Percentiles rank a stretch among this genome's conserved stretches.
These are phyloP conservation scores for Aphyosemion australe DNA, from an alignment of 2,113 vertebrate genomes.

Conservation along the genomic window DNA sequence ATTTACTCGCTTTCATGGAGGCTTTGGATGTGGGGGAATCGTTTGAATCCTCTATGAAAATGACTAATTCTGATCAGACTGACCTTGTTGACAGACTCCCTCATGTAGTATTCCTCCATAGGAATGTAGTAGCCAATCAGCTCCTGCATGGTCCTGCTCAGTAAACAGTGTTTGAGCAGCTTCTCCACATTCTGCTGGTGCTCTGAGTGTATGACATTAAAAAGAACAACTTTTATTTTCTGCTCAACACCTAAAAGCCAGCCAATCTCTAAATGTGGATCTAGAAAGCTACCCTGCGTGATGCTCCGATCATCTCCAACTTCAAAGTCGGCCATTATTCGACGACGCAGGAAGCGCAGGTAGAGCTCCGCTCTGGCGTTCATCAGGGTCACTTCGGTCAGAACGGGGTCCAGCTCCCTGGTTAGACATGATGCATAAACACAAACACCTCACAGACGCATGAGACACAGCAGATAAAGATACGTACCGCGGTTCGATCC, in stretches of 20 bases:
- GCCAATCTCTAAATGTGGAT: neutral
- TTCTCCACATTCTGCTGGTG: conserved; percentile 93
- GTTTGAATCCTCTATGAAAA: neutral
- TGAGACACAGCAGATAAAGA: neutral
- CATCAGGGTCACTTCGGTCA: conserved; percentile 96
- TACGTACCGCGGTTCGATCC: conserved; percentile 90
- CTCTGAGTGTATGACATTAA: conserved; percentile 71
- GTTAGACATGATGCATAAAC: conserved; percentile 28
- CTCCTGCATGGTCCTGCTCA: conserved; percentile 95
- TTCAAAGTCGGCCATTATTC: conserved; percentile 91
- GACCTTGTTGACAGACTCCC: conserved; percentile 97
- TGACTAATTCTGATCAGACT: neutral
- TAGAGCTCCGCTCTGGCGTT: conserved; percentile 96
- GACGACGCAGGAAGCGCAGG: conserved; percentile 90
- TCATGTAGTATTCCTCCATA: conserved; percentile 99
- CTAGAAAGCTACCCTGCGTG: conserved; percentile 83
- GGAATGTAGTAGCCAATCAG: conserved; percentile 96
- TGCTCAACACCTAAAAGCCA: neutral
- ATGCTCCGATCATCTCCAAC: conserved; percentile 90
- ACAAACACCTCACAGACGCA: neutral
- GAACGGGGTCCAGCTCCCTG: conserved; percentile 93
- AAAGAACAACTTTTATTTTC: neutral
- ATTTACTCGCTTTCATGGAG: neutral
- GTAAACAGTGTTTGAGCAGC: conserved; percentile 89
- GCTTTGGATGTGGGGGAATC: neutral